Conservation (phyloP, 2,797 vertebrate species). For the Orientallactaga sibirica region DNA sequence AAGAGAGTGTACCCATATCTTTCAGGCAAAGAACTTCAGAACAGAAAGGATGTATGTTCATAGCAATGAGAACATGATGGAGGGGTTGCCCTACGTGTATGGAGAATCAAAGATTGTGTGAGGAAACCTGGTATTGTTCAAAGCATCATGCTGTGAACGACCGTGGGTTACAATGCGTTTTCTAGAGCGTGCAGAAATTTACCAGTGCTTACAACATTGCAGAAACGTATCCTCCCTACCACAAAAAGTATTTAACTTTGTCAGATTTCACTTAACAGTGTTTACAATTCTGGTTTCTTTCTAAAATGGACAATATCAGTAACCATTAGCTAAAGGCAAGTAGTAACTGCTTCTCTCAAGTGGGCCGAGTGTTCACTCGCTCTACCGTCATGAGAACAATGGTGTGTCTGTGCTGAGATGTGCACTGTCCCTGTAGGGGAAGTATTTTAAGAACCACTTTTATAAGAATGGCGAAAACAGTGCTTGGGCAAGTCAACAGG, state of each 20-base stretch:
- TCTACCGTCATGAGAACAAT: neutral
- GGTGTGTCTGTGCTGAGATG: neutral
- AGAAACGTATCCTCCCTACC: too few relatives aligned
- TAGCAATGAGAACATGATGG: neutral
- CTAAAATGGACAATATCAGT: neutral
- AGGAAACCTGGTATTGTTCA: neutral
- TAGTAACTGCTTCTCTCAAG: neutral
- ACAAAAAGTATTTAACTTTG: slow-evolving; percentile 7
- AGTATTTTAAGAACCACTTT: neutral
- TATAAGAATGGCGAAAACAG: neutral
- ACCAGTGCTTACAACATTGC: too few relatives aligned
- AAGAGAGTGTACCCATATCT: neutral
- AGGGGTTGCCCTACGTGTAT: neutral
- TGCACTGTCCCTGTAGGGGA: neutral
- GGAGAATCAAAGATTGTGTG: neutral
- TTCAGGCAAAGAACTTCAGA: slow-evolving; percentile 53
- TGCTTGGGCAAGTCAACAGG: neutral
- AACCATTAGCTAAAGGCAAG: neutral
- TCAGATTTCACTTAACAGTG: neutral
- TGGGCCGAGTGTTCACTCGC: neutral
- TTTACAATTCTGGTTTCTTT: neutral
- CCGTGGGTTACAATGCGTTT: too few relatives aligned
- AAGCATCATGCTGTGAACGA: neutral
- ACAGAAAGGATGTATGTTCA: neutral
- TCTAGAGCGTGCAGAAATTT: too few relatives aligned